Evolutionary conservation across 2,888 invertebrate species (phyloP).

Genomic region (Parthenolecanium corni): DNA sequence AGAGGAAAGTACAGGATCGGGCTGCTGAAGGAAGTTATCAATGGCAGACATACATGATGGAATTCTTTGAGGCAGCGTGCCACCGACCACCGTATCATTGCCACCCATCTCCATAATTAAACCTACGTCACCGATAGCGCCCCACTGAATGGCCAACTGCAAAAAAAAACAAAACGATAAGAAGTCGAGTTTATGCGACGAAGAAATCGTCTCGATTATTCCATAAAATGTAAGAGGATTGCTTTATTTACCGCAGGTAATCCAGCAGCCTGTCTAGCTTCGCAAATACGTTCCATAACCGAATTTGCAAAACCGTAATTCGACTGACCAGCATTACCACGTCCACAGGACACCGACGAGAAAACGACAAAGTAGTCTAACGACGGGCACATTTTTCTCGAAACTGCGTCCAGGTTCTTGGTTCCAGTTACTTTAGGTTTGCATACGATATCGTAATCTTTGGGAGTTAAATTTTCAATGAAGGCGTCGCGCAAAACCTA

Average conservation of each 20-base stretch:
- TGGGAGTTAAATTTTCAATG: conserved; percentile 71
- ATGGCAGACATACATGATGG: conserved; percentile 80
- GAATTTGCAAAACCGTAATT: conserved; percentile 98
- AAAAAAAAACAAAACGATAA: neutral
- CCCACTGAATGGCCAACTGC: conserved; percentile 86
- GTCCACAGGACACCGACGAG: conserved; percentile 92
- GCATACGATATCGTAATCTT: conserved; percentile 67
- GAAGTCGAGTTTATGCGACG: neutral
- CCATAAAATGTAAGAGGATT: too few relatives aligned
- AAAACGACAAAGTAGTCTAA: conserved; percentile 90
- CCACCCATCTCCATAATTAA: conserved; percentile 78
- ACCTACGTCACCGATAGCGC: conserved; percentile 96
- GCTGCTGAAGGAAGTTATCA: conserved; percentile 80
- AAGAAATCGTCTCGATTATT: neutral
- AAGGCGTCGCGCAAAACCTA: conserved; percentile 69
- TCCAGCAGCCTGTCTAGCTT: conserved; percentile 67
- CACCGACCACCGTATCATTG: conserved; percentile 85
- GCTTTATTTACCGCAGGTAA: conserved; percentile 51
- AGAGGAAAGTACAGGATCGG: conserved; percentile 66
- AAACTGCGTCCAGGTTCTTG: conserved; percentile 64
- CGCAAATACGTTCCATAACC: conserved; percentile 90
- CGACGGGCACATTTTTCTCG: conserved; percentile 63
- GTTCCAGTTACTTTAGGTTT: conserved; percentile 80
- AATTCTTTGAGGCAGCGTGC: conserved; percentile 92
- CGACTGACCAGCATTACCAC: conserved; percentile 91